These are phyloP conservation scores for Mormyrus iriodes DNA, from an alignment of 2,113 vertebrate species.

Conservation along the genomic window DNA sequence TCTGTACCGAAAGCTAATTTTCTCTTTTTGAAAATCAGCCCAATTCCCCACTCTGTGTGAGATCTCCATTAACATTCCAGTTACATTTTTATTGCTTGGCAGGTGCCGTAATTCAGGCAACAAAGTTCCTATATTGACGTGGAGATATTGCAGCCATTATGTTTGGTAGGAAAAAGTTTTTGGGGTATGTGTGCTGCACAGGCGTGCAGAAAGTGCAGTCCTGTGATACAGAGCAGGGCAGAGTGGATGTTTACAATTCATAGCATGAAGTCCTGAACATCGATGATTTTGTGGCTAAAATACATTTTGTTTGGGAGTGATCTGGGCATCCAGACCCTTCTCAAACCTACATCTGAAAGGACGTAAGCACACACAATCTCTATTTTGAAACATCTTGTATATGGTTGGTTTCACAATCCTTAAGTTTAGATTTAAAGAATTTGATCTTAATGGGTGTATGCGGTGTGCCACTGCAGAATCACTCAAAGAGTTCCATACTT, in stretches of 20 bases:
- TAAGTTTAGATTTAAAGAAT: neutral
- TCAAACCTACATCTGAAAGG: neutral
- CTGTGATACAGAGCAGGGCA: neutral
- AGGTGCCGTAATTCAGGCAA: neutral
- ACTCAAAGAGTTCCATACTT: neutral
- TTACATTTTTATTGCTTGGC: neutral
- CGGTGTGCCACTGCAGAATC: neutral
- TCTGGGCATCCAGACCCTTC: neutral
- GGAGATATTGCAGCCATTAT: neutral
- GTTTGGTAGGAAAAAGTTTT: neutral
- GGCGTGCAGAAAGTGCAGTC: neutral
- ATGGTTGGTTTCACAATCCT: neutral
- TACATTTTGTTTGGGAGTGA: neutral
- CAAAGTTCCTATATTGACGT: neutral
- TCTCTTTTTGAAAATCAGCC: neutral
- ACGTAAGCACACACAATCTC: neutral
- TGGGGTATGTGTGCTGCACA: neutral
- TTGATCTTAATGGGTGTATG: neutral
- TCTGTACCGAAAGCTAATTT: neutral
- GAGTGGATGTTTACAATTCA: neutral
- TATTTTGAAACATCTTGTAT: neutral
- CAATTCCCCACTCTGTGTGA: neutral
- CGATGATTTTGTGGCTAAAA: neutral
- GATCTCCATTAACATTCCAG: neutral
- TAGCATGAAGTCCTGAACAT: neutral